Base-by-base conservation (phyloP, 2,888 invertebrate species). In the Protonemura montana region DNA sequence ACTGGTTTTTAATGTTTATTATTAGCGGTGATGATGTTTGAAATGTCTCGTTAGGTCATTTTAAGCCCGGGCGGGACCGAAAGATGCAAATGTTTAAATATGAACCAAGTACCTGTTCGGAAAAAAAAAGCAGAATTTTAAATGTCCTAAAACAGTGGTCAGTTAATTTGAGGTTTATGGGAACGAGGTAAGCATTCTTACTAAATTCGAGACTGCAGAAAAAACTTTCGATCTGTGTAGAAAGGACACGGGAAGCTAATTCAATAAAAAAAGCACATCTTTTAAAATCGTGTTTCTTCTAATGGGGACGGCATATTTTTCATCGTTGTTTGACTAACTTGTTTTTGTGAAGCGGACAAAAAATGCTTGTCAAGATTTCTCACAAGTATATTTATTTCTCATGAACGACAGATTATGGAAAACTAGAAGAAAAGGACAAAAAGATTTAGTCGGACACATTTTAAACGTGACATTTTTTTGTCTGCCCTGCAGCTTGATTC, bases 241-340 rank as follows among this genome's bases (percentile, higher is more conserved):
- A 59, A 59, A 3, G 10, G 59, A 59, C 59, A 59, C 59, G 59
- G 59, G 59, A 59, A 59, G 59, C 59, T 59, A 59, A 21, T 21
- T 59, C 59, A 59, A 59, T 59, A 59, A 59, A 59, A n/a, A 59
- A 59, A 59, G 59, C 59, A 59, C 59, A 59, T 59, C 59, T 59
- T 13, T 59, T 59, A 59, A 59, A 59, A 59, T 59, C 59, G 59
- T 59, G 59, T 59, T 59, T 21, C 59, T 2, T 59, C 3, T 59
- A 59, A 59, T 59, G 59, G 59, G 59, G 59, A 21, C 59, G 59
- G 59, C 59, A 59, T 59, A 59, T 59, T 59, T 59, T 59, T 13
- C 59, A 21, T 7, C 59, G 59, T 59, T 59, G 59, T 59, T 59
- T 59, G 59, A 59, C 59, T 59, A 59, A 59, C 59, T 59, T 59